Percentiles rank a stretch among this genome's conserved stretches.
Conservation (phyloP, 2,797 vertebrate species). For the Florisuga fusca region DNA sequence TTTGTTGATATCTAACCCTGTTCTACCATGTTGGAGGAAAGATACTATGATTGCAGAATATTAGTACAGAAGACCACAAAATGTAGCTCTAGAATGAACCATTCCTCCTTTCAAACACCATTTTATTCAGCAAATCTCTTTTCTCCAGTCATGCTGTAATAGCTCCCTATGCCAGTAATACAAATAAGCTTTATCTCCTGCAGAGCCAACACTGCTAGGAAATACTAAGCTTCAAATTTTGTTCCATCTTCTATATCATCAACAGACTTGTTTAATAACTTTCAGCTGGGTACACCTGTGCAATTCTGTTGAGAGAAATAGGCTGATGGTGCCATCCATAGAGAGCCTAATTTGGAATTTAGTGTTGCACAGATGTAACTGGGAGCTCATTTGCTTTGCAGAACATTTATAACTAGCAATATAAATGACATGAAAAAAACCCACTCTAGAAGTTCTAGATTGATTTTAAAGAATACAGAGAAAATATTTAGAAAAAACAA, state of each 20-base stretch:
- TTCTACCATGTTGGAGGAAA: neutral
- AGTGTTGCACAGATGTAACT: neutral
- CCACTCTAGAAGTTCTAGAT: neutral
- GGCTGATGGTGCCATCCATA: neutral
- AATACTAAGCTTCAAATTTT: constrained; percentile 31
- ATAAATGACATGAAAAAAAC: neutral
- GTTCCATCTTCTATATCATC: constrained; percentile 11
- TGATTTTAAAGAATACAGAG: neutral
- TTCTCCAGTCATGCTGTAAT: neutral
- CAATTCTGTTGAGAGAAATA: neutral
- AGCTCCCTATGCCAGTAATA: neutral
- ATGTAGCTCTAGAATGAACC: neutral
- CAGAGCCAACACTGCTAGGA: constrained; percentile 6
- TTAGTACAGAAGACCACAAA: neutral
- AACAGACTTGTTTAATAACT: constrained; percentile 14
- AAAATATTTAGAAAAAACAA: neutral
- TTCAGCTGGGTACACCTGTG: constrained; percentile 16
- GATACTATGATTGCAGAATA: neutral
- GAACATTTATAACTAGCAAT: neutral
- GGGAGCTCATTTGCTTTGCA: neutral
- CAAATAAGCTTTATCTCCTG: constrained; percentile 21
- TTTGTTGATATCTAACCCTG: neutral
- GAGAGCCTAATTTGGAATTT: neutral
- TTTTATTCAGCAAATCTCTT: constrained; percentile 16
- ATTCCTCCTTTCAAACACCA: neutral